Percentiles rank a stretch among this genome's conserved stretches.
Conservation (phyloP, 2,888 invertebrate species). For the Liopterus haemorrhoidalis region DNA sequence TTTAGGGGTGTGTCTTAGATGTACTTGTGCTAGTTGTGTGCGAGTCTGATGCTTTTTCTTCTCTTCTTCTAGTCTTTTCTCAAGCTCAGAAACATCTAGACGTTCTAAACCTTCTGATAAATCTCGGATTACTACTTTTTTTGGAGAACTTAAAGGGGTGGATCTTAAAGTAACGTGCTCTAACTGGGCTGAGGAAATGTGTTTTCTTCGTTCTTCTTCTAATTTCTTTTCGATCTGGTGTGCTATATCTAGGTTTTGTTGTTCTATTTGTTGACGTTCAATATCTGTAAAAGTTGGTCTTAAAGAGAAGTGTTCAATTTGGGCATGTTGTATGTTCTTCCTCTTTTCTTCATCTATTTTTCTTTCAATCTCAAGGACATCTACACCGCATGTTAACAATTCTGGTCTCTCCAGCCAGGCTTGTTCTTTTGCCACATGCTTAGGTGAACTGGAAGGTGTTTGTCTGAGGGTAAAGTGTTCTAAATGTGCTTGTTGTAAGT, state of each 20-base stretch:
- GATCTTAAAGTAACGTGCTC: constrained; percentile 57
- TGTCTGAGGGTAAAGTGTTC: constrained; percentile 57
- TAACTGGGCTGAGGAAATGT: constrained; percentile 46
- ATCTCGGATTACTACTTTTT: constrained; percentile 32
- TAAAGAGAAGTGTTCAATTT: too few species aligned
- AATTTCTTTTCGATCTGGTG: background rate
- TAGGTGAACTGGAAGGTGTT: constrained; percentile 46
- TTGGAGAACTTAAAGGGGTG: constrained; percentile 46
- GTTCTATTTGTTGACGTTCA: too few species aligned
- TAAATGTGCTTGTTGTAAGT: constrained; percentile 46
- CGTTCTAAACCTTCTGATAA: constrained; percentile 36
- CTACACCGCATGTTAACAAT: too few species aligned
- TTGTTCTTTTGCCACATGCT: constrained; percentile 32
- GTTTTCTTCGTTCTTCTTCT: constrained; percentile 51
- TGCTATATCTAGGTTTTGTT: too few species aligned
- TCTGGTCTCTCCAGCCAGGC: too few species aligned
- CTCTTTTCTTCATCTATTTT: too few species aligned
- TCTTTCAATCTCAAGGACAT: constrained; percentile 57
- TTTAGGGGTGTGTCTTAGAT: constrained; percentile 52
- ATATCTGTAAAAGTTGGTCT: too few species aligned
- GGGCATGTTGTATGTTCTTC: too few species aligned
- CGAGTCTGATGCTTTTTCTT: constrained; percentile 49
- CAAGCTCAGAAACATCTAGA: constrained; percentile 56
- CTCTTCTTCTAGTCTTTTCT: constrained; percentile 54
- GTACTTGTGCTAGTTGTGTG: constrained; percentile 35